Evolutionary conservation across 1,140 invertebrate species (phyloP), one percentile per base, ranked within the genome.

Genomic region (Drosophila sp.): DNA sequence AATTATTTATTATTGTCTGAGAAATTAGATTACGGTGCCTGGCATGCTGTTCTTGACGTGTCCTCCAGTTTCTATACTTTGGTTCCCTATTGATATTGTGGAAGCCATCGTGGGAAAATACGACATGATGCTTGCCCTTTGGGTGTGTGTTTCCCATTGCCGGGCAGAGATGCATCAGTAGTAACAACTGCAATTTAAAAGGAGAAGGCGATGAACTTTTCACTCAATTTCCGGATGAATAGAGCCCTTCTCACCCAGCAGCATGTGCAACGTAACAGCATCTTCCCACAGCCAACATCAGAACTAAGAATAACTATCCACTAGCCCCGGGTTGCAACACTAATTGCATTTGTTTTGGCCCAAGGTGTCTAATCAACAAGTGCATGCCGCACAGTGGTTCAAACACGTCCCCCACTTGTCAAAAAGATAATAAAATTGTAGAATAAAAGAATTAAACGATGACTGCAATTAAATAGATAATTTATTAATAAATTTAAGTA

Each of bases 41-140:
- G 46, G 27, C 46, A 32, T 50, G 46, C 7, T 50, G 25, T 50
- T 50, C n/a, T 27, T 32, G 46, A 0, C 46, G 6, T 7, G 11
- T 8, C 45, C 5, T 48, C 45, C 45, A 25, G 21, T 46, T 18
- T 2, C 18, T 46, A 25, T 46, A 48, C n/a, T 27, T 48, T 0
- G 21, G 21, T 9, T 66, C 54, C 0, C 8, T 40, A 3, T 65
- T 3, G 16, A 65, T 45, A 29, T 61, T 36, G 18, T 67, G 56
- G 16, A 61, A 80, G 5, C 73, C 73, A 62, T 77, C 69, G 41
- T 77, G 73, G n/a, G 32, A 62, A 13, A 8, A 1, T 1, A 46
- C 36, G 1, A 41, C 59, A 8, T 72, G 66, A 7, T 62, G 71
- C 4, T 27, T 48, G 4, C 11, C 16, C 18, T 25, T 27, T 27